These are phyloP conservation scores for Petroica traversi DNA, from an alignment of 2,113 vertebrate species.

Conservation along the genomic window DNA sequence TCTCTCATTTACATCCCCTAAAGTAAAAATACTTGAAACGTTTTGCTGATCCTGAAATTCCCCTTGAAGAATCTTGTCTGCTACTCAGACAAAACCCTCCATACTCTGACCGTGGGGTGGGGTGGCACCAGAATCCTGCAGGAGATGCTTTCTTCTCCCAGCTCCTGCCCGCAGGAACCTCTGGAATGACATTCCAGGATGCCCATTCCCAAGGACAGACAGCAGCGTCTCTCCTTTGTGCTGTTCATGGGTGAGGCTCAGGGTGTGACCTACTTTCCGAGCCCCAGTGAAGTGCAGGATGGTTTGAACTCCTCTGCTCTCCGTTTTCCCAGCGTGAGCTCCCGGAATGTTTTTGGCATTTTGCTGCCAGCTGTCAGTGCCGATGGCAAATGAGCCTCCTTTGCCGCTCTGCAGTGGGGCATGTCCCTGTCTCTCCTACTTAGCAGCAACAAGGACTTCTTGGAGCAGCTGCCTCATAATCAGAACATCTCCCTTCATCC, in stretches of 20 bases:
- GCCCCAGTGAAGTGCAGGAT: not conserved
- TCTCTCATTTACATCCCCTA: not conserved
- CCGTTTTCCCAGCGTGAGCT: not conserved
- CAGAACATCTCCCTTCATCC: not conserved
- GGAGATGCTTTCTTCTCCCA: not conserved
- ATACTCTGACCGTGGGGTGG: fast-evolving
- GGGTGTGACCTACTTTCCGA: constrained; percentile 29
- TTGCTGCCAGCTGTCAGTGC: not conserved
- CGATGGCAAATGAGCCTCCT: not conserved
- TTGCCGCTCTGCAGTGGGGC: not conserved
- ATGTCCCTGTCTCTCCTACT: not conserved
- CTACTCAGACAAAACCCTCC: not conserved
- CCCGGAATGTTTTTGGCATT: not conserved
- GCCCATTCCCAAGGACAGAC: not conserved
- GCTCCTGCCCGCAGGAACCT: not conserved
- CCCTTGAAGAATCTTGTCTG: not conserved
- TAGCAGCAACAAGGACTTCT: not conserved
- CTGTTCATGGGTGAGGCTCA: not conserved
- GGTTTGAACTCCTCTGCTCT: constrained; percentile 7
- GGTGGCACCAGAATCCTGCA: not conserved
- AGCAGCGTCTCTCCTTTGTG: not conserved
- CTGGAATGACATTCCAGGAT: not conserved
- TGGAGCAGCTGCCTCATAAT: not conserved
- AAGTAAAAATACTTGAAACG: not conserved
- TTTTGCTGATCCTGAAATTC: not conserved